Conservation (phyloP, 2,888 invertebrate species). For the Druceiella hillmani region DNA sequence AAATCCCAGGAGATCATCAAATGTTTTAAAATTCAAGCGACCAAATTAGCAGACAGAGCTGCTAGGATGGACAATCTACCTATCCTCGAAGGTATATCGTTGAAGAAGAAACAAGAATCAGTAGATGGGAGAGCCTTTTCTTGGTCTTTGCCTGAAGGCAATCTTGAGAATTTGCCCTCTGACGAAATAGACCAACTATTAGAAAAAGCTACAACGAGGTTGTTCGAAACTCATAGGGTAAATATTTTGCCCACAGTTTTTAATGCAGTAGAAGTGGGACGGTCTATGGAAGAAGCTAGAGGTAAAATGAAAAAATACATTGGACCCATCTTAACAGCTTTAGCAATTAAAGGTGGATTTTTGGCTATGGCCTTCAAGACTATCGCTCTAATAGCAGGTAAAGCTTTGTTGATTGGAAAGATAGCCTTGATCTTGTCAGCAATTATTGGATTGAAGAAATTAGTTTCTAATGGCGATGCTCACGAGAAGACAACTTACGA, state of each 20-base stretch:
- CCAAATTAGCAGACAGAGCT: conserved; percentile 60
- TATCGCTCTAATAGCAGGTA: conserved; percentile 71
- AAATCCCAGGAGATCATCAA: conserved; percentile 58
- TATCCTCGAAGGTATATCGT: conserved; percentile 56
- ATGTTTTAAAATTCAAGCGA: conserved; percentile 66
- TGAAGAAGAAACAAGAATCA: conserved; percentile 48
- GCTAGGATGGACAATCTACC: conserved; percentile 56
- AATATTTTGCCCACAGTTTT: conserved; percentile 44
- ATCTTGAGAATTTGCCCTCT: conserved; percentile 54
- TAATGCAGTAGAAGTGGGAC: conserved; percentile 42
- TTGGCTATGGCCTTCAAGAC: conserved; percentile 70
- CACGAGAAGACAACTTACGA: conserved; percentile 79
- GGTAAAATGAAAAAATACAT: conserved; percentile 60
- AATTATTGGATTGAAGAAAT: conserved; percentile 74
- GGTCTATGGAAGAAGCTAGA: conserved; percentile 50
- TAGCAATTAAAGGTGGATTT: conserved; percentile 67
- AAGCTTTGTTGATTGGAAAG: conserved; percentile 77
- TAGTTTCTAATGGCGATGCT: conserved; percentile 60
- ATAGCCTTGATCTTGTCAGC: conserved; percentile 74
- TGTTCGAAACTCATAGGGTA: conserved; percentile 56
- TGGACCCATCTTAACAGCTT: conserved; percentile 61
- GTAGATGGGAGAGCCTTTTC: conserved; percentile 43
- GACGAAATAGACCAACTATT: conserved; percentile 57
- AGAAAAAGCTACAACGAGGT: conserved; percentile 49
- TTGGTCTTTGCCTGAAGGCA: conserved; percentile 49